Evolutionary conservation across 1,140 invertebrate genomes (phyloP).

Genomic region (Pteromalus puparum): DNA sequence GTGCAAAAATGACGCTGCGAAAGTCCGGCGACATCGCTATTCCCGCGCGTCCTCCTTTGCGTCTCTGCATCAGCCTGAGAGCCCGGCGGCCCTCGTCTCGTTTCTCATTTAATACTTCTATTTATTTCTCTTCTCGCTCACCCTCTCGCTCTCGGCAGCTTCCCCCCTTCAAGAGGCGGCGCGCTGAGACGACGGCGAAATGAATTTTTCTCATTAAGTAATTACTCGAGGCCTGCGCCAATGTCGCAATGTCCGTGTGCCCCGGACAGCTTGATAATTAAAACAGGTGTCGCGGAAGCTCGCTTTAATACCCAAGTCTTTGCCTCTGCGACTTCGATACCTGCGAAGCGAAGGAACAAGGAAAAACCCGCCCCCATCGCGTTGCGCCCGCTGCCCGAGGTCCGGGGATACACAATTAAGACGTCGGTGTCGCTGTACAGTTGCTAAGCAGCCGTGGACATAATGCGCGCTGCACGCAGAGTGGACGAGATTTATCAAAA

Average conservation of each 20-base stretch:
- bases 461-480: too few species aligned
- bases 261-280: slow-evolving; percentile 62
- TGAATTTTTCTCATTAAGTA: slow-evolving; percentile 52
- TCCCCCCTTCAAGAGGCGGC: neutral
- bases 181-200: slow-evolving; percentile 16
- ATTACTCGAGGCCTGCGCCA: slow-evolving; percentile 16
- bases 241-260: neutral
- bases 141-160: neutral
- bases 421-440: neutral
- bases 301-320: slow-evolving; percentile 33
- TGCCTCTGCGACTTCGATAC: slow-evolving; percentile 34
- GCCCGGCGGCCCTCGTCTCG: neutral
- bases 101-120: slow-evolving; percentile 39
- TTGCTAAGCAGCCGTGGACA: too few species aligned
- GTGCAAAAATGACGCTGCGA: slow-evolving; percentile 8
- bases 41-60: neutral
- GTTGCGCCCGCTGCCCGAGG: neutral
- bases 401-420: slow-evolving; percentile 1
- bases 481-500: too few species aligned
- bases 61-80: neutral
- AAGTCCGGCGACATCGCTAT: neutral
- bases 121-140: slow-evolving; percentile 24
- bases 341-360: neutral
- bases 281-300: slow-evolving; percentile 58
- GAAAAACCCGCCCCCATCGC: neutral